A percentile compares a stretch with the other conserved stretches of the same genome.
These are phyloP conservation scores for Tachuris rubrigastra DNA, from an alignment of 2,113 vertebrate genomes.

Conservation along the genomic window DNA sequence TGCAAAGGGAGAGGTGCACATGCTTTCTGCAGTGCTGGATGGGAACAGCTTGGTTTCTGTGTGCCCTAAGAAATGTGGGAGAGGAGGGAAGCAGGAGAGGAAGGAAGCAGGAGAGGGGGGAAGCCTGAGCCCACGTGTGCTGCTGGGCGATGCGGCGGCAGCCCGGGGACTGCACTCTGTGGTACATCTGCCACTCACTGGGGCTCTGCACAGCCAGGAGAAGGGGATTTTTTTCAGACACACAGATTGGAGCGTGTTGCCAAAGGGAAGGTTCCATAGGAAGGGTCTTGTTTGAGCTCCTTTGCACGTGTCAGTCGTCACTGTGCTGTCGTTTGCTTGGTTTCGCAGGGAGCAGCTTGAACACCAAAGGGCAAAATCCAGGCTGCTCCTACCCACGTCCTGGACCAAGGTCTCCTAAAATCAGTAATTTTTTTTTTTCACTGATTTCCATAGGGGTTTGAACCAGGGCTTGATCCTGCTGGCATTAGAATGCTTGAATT, in stretches of 20 bases:
- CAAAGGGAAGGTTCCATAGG: background rate
- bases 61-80: background rate
- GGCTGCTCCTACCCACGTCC: background rate
- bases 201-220: background rate
- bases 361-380: background rate
- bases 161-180: background rate
- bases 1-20: background rate
- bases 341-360: background rate
- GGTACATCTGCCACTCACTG: background rate
- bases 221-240: background rate
- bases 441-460: background rate
- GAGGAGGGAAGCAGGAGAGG: background rate
- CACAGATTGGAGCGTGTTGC: background rate
- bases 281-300: background rate
- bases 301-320: background rate
- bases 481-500: background rate
- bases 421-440: background rate
- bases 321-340: rapidly evolving
- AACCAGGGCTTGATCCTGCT: background rate
- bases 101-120: background rate
- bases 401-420: background rate
- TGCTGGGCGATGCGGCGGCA: background rate
- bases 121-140: rapidly evolving
- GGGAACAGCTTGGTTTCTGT: background rate
- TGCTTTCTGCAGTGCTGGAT: rapidly evolving